Evolutionary conservation across 2,797 vertebrate species (phyloP), one percentile per base, ranked within the genome.

Genomic region (Lophotriccus pileatus): DNA sequence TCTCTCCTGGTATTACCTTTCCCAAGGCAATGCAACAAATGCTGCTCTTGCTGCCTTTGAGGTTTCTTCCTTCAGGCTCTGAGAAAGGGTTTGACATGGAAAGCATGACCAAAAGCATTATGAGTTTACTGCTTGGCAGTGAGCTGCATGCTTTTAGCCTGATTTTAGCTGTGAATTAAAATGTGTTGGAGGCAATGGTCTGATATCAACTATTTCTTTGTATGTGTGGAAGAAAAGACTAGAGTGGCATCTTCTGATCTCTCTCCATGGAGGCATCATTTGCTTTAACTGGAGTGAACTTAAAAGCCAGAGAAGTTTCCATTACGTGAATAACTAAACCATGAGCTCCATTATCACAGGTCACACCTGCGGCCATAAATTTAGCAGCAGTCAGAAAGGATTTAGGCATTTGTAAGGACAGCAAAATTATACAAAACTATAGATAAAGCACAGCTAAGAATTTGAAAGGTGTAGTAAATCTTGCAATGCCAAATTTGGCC

Each of bases 291-390:
- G 62, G 72, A 91, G n/a, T 32, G 28, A 87, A 60, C 50, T 68
- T 43, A 75, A 80, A 89, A 85, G 82, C 37, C 84, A 68, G 50
- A 68, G 77, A 70, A 87, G 90, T 89, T 91, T 80, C 84, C 50
- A 43, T 53, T 60, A n/a, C 53, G 34, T 72, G 22, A 93, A 83
- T 83, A 89, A 93, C 85, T 92, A 89, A 95, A 44, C 56, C 34
- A 30, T 64, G 72, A 68, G 41, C 59, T 64, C 88, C 77, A 32
- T 64, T 84, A 93, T 62, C 56, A 58, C 34, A 91, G 80, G 58
- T 18, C 68, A 75, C 79, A 94, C 68, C 75, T 72, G 58, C 78
- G 62, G 78, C 75, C 79, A 52, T 1, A 1, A 72, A 84, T 74
- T 81, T 15, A 47, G 53, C 50, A 87, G 69, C 79, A 50, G 49